Percentiles rank a stretch among this genome's conserved stretches.
phyloP scores from a whole-genome alignment of 2,113 vertebrate species.

The Paradoxurus hermaphroditus region DNA sequence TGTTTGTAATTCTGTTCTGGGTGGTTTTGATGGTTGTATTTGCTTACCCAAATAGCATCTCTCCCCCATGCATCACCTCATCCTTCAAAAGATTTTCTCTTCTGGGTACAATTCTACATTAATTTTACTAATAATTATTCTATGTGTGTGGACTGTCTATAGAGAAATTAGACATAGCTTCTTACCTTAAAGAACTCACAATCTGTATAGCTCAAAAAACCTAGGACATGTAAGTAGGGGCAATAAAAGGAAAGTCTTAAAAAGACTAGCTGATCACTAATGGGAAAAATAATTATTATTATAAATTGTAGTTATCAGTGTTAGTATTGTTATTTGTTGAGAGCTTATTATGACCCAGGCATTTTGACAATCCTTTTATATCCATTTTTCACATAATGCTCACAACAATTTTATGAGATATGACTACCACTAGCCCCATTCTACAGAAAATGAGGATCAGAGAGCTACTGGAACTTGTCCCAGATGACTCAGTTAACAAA shows the following conservation, averaged over 20 bases:
- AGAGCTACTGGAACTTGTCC: not conserved
- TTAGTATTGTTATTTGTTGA: not conserved
- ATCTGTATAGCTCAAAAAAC: not conserved
- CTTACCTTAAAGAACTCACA: not conserved
- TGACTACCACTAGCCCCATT: not conserved
- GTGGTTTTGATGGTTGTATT: not conserved
- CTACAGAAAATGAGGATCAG: not conserved
- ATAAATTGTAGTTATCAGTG: not conserved
- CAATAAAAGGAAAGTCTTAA: not conserved
- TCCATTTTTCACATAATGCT: not conserved
- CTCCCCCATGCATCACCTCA: not conserved
- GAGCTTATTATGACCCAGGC: not conserved
- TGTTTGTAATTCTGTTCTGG: not conserved
- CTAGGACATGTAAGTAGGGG: not conserved
- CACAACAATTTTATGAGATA: not conserved
- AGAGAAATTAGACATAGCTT: not conserved
- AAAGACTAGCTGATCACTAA: not conserved
- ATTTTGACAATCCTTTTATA: constrained; percentile 6
- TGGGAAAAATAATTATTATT: not conserved
- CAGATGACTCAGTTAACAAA: not conserved
- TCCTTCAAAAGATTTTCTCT: not conserved
- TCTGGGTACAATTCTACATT: not conserved
- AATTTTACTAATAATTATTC: not conserved
- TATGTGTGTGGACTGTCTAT: not conserved
- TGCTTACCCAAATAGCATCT: not conserved